A percentile compares a stretch with the other conserved stretches of the same genome.
phyloP scores from a whole-genome alignment of 1,140 invertebrate species.

The Stenopsyche tienmushanensis region DNA sequence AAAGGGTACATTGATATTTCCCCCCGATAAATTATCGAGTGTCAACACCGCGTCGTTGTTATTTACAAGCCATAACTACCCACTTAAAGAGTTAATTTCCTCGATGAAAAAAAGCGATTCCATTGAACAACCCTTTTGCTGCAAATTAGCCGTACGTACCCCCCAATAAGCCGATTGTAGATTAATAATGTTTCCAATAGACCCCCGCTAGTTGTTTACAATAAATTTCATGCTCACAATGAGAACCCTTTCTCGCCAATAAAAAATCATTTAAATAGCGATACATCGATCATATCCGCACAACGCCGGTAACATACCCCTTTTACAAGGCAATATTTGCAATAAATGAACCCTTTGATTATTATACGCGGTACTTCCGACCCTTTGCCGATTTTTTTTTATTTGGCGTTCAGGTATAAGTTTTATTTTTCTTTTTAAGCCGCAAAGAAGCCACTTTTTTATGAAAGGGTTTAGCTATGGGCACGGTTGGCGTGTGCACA shows the following conservation, averaged over 20 bases:
- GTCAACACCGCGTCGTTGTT: too few species aligned
- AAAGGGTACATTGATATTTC: too few species aligned
- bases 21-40: too few species aligned
- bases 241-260: slow-evolving; percentile 3
- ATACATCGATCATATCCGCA: slow-evolving; percentile 8
- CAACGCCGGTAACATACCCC: not conserved
- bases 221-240: not conserved
- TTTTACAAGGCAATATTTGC: not conserved
- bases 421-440: not conserved
- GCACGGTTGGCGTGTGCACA: not conserved
- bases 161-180: not conserved
- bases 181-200: not conserved
- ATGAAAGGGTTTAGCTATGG: not conserved
- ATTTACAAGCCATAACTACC: too few species aligned
- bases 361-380: not conserved
- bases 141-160: not conserved
- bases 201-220: slow-evolving; percentile 1
- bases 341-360: slow-evolving; percentile 5
- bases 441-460: slow-evolving; percentile 2
- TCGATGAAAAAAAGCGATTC: not conserved
- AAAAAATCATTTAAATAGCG: slow-evolving; percentile 9
- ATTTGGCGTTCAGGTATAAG: not conserved
- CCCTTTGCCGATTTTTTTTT: not conserved
- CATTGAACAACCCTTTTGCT: not conserved
- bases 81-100: too few species aligned